phyloP scores from a whole-genome alignment of 2,113 vertebrate genomes.

The Myodes glareolus region DNA sequence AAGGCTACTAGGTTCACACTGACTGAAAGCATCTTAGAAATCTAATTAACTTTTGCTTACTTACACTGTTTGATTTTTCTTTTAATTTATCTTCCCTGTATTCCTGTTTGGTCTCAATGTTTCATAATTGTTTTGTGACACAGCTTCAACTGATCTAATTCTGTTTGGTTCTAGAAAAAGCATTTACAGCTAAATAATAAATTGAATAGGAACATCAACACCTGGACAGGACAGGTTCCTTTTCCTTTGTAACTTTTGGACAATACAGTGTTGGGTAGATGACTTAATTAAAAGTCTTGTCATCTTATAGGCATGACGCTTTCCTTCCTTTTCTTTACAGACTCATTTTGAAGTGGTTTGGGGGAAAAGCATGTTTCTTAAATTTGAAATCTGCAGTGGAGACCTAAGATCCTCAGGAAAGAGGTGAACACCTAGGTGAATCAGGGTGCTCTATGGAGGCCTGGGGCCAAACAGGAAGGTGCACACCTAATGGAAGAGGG shows the following conservation, averaged over 20 bases:
- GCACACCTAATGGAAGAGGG: not conserved
- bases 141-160: not conserved
- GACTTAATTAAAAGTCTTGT: not conserved
- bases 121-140: slow-evolving; percentile 51
- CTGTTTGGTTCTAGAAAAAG: slow-evolving; percentile 1
- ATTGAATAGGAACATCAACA: not conserved
- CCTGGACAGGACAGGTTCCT: not conserved
- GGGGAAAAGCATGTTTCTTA: not conserved
- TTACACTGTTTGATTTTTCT: slow-evolving; percentile 67
- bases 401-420: not conserved
- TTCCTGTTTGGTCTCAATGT: slow-evolving; percentile 16
- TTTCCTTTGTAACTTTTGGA: not conserved
- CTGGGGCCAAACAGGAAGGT: rapidly evolving
- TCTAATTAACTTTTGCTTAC: slow-evolving; percentile 67
- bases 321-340: not conserved
- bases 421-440: not conserved
- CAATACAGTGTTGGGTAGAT: not conserved
- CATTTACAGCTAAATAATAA: slow-evolving; percentile 42
- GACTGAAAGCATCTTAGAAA: slow-evolving; percentile 56
- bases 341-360: not conserved
- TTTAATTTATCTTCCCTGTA: slow-evolving; percentile 69
- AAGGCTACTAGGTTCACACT: slow-evolving; percentile 46
- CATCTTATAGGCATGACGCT: not conserved
- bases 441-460: not conserved
- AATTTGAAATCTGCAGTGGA: not conserved